Base-by-base conservation (phyloP, 2,113 vertebrate species). In the Cottus gobio region DNA sequence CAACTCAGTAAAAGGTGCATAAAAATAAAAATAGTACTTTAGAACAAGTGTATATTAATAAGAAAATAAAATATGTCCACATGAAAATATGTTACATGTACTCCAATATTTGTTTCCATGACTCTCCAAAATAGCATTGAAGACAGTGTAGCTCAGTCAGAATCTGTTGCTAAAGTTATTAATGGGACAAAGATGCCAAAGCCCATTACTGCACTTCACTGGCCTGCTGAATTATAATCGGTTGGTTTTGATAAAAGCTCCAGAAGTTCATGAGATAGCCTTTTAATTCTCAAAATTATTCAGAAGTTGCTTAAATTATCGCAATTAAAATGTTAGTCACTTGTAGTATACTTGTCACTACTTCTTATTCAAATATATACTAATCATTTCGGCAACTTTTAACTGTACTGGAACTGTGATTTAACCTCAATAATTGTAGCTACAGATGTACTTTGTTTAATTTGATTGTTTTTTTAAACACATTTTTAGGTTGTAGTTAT, bases 111-210 rank as follows among this genome's bases (percentile, higher is more conserved):
- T 54, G 50, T 52, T n/a, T n/a, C 20, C 20, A 52, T 7, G 50
- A 52, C n/a, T n/a, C 50, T 52, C 20, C n/a, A 65, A 46, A 61
- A 68, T 61, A 68, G 34, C 26, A 6, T 60, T 34, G 42, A 63
- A 48, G 24, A 50, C 67, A 18, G 18, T 44, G 3, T 7, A 22
- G 10, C 37, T 64, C 24, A 34, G 28, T 50, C 48, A 50, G 48
- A 34, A 31, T 20, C 28, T 37, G 60, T 1, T 54, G 44, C 18
- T 34, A 3, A 48, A 71, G 30, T 37, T 20, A n/a, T n/a, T n/a
- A n/a, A 11, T 37, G n/a, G 60, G 20, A 37, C 44, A 46, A 63
- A 46, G 31, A 63, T 20, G 64, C 7, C 31, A 11, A 15, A 62
- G 44, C 34, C 34, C 9, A 54, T 34, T 54, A 42, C 30, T 11